Evolutionary conservation across 2,113 vertebrate species (phyloP).

Genomic region (Atractosteus spatula): DNA sequence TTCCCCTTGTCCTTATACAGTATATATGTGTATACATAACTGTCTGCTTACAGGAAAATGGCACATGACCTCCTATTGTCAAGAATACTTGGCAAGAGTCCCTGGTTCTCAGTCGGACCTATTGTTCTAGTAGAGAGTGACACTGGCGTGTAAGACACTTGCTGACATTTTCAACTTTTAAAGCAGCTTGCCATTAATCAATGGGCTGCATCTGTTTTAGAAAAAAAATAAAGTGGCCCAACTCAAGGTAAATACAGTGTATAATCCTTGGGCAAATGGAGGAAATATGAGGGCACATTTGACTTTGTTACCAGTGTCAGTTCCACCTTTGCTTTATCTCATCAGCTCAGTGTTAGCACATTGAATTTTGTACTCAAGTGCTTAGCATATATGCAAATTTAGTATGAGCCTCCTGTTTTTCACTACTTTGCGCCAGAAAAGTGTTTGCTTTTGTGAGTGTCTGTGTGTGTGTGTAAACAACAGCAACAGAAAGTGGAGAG

Average conservation of each 20-base stretch:
- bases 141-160: constrained; percentile 63
- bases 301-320: constrained; percentile 47
- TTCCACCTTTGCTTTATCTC: constrained; percentile 45
- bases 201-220: constrained; percentile 70
- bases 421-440: constrained; percentile 27
- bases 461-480: neutral
- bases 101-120: constrained; percentile 63
- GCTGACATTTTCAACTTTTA: constrained; percentile 80
- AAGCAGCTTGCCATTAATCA: constrained; percentile 76
- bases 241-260: constrained; percentile 70
- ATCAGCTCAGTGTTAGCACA: constrained; percentile 44
- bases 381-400: constrained; percentile 47
- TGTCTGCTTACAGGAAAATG: constrained; percentile 68
- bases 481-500: too few species aligned
- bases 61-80: constrained; percentile 74
- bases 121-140: constrained; percentile 72
- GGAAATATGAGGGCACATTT: constrained; percentile 44
- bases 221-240: constrained; percentile 63
- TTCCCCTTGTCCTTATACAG: constrained; percentile 17
- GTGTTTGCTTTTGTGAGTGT: constrained; percentile 26
- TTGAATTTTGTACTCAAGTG: constrained; percentile 40
- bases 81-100: constrained; percentile 73
- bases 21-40: constrained; percentile 49
- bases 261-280: constrained; percentile 70
- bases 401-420: constrained; percentile 32